phyloP scores from a whole-genome alignment of 1,140 invertebrate species.

The Sipha flava region DNA sequence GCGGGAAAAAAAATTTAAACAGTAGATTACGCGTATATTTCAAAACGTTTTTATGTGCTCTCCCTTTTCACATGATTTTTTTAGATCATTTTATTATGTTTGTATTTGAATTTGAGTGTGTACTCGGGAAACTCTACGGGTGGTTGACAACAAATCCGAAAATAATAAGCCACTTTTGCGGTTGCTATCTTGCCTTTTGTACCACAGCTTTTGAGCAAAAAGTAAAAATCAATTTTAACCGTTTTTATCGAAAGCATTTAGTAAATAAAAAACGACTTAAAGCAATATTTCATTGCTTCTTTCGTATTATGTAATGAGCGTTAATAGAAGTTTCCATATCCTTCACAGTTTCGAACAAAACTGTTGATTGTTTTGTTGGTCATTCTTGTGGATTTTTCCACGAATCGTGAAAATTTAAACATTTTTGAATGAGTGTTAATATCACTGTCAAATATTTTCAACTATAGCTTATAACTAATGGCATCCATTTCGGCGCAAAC shows the following conservation, averaged over 20 bases:
- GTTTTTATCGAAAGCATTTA: neutral
- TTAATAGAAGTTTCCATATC: no score
- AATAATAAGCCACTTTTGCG: conserved; percentile 19
- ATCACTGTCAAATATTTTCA: no score
- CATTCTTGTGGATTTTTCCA: no score
- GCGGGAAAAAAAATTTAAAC: neutral
- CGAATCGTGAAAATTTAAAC: no score
- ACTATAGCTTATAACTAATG: no score
- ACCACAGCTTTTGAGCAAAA: neutral
- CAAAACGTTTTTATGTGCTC: neutral
- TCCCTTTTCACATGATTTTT: neutral
- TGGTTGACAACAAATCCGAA: conserved; percentile 27
- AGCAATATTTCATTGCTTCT: no score
- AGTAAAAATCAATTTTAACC: neutral
- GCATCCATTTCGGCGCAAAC: no score
- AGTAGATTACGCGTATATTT: neutral
- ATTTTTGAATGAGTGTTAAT: no score
- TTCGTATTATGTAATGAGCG: no score
- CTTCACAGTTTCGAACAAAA: no score
- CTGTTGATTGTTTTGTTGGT: no score
- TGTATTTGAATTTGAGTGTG: neutral
- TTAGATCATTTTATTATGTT: neutral
- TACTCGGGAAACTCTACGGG: neutral
- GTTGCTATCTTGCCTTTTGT: neutral
- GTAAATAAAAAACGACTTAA: no score